These are phyloP conservation scores for Siniperca scherzeri DNA, from an alignment of 2,797 vertebrate species.

Conservation along the genomic window DNA sequence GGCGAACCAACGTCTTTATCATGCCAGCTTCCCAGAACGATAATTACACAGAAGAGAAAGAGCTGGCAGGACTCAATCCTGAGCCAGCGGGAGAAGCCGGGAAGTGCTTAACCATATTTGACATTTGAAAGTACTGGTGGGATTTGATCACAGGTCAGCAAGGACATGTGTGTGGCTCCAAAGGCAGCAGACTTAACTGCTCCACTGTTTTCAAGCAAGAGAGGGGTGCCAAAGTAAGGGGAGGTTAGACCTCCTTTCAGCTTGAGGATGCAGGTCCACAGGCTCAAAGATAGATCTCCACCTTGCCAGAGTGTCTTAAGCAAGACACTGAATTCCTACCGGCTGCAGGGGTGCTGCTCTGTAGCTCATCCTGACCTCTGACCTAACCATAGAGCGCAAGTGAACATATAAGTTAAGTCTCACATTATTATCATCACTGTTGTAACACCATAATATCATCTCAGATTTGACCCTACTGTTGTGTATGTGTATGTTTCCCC, in stretches of 20 bases:
- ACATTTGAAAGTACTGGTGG: slow-evolving; percentile 28
- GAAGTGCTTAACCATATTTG: slow-evolving; percentile 30
- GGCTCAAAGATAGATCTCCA: neutral
- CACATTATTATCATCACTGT: neutral
- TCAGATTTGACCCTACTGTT: slow-evolving; percentile 28
- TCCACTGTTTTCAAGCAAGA: slow-evolving; percentile 5
- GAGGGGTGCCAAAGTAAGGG: neutral
- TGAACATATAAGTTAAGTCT: neutral
- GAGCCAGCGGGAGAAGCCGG: slow-evolving; percentile 31
- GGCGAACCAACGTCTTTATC: slow-evolving; percentile 56
- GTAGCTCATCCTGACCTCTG: neutral
- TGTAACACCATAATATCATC: neutral
- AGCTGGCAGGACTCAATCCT: slow-evolving; percentile 35
- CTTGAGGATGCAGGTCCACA: neutral
- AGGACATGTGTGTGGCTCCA: slow-evolving; percentile 24
- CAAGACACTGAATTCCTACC: neutral
- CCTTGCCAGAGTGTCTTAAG: neutral
- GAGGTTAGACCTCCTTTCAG: neutral
- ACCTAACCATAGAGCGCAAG: neutral
- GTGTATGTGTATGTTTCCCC: neutral
- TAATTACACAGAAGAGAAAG: slow-evolving; percentile 58
- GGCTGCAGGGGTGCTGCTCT: neutral
- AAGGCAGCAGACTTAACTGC: slow-evolving; percentile 12
- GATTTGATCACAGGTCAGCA: slow-evolving; percentile 51
- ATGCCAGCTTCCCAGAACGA: slow-evolving; percentile 44